Percentiles rank a stretch among this genome's conserved stretches.
phyloP scores from a whole-genome alignment of 2,888 invertebrate species.

The Seladonia tumulorum region DNA sequence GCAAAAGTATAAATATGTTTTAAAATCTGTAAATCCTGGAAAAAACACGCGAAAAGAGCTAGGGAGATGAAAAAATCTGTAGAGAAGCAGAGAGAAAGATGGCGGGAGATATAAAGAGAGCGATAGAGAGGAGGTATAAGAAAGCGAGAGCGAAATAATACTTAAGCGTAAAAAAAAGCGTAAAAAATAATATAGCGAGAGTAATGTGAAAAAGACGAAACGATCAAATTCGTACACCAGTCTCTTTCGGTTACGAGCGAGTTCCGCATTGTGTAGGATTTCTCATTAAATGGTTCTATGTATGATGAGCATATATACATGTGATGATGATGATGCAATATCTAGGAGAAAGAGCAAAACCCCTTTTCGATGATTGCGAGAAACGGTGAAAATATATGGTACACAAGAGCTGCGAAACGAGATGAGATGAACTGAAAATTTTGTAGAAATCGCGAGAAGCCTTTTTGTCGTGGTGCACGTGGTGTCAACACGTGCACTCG shows the following conservation, averaged over 20 bases:
- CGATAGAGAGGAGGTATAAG: neutral
- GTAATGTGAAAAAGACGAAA: constrained; percentile 60
- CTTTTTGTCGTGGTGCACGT: constrained; percentile 60
- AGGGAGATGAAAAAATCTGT: constrained; percentile 1
- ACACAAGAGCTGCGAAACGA: constrained; percentile 44
- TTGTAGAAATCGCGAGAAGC: constrained; percentile 68
- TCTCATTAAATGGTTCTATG: constrained; percentile 63
- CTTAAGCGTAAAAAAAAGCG: neutral
- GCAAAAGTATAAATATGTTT: constrained; percentile 9
- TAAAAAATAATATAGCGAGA: constrained; percentile 32
- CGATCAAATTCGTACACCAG: constrained; percentile 66
- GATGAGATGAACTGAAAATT: constrained; percentile 27
- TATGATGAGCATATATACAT: constrained; percentile 59
- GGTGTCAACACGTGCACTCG: neutral
- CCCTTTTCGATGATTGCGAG: constrained; percentile 71
- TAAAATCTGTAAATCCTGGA: constrained; percentile 38
- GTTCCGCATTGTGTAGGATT: constrained; percentile 81
- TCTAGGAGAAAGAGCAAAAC: constrained; percentile 61
- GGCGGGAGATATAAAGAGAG: constrained; percentile 13
- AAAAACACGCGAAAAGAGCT: constrained; percentile 51
- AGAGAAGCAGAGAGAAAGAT: constrained; percentile 11
- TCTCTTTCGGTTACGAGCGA: constrained; percentile 83
- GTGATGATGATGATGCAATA: constrained; percentile 54
- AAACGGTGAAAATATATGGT: constrained; percentile 57
- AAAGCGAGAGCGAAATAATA: constrained; percentile 13